phyloP scores from a whole-genome alignment of 2,888 invertebrate genomes.

The Amblyjoppa fuscipennis region DNA sequence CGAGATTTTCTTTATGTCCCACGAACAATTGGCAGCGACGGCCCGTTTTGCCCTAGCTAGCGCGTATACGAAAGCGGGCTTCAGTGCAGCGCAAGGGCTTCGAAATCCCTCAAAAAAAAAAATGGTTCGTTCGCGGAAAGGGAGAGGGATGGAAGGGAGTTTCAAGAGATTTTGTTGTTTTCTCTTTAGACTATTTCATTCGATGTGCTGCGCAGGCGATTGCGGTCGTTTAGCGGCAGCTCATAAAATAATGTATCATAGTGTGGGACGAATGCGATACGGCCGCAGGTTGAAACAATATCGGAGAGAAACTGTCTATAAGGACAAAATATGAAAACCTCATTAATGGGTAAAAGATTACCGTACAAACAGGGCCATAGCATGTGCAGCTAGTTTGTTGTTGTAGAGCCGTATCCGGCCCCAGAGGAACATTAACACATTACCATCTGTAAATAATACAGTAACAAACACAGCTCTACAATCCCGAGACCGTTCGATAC shows the following conservation, averaged over 20 bases:
- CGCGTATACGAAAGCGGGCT: neutral
- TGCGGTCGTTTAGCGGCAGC: neutral
- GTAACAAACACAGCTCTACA: constrained; percentile 11
- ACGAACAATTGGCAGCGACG: no score
- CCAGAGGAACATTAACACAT: constrained; percentile 23
- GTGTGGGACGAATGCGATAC: neutral
- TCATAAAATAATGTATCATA: neutral
- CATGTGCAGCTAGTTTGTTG: neutral
- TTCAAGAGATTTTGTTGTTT: neutral
- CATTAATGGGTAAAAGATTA: neutral
- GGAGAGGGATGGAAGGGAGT: neutral
- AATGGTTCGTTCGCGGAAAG: constrained; percentile 48
- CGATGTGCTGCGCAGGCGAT: neutral
- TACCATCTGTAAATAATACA: constrained; percentile 35
- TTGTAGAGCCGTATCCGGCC: neutral
- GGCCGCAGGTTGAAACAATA: neutral
- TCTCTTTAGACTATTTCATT: neutral
- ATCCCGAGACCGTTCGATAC: constrained; percentile 31
- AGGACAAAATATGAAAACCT: constrained; percentile 11
- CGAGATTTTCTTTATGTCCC: no score
- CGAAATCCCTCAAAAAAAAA: constrained; percentile 62
- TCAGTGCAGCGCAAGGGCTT: constrained; percentile 50
- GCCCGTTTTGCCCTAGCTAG: no score
- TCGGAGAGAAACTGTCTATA: neutral
- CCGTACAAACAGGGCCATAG: neutral